Base-by-base conservation (phyloP, 1,140 invertebrate genomes). In the Halyomorpha halys region DNA sequence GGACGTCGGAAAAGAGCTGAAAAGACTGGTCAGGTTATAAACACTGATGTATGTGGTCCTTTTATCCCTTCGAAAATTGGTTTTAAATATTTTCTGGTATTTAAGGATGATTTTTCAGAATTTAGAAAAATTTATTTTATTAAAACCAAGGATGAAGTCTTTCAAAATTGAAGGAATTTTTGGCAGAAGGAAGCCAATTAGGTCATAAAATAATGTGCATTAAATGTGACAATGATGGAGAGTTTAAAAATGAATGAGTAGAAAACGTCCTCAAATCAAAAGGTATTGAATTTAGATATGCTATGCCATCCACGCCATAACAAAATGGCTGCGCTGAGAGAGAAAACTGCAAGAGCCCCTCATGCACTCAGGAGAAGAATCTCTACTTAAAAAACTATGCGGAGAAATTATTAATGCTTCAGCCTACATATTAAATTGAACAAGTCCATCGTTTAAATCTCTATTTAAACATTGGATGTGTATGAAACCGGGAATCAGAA, bases 181-280 rank as follows among this genome's bases (percentile, higher is more conserved):
- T 71, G 44, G 51, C 21, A 19, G 68, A 70, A 44, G n/a, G n/a
- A n/a, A n/a, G n/a, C n/a, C n/a, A n/a, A n/a, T n/a, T n/a, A n/a
- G n/a, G n/a, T n/a, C n/a, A 73, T 45, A 61, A 47, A 45, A 67
- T 72, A 3, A 71, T 70, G 45, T 70, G 72, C 44, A 23, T 73
- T 8, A 53, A 72, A 9, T 72, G 71, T 68, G 71, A 73, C 65
- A 75, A 75, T 54, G 73, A 67, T n/a, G 56, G 63, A 13, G 67
- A 68, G 30, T 68, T 68, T 53, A 63, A 65, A 30, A 72, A 74
- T 68, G 60, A 65, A 65, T 68, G 70, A 18, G 67, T 74, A 11
- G 62, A 64, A 63, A 44, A 65, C 1, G 66, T 74, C 27, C 51
- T 75, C 16, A 53, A 67, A 39, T n/a, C n/a, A n/a, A n/a, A n/a